Conservation (phyloP, 2,113 vertebrate species). For the Trachemys scripta region DNA sequence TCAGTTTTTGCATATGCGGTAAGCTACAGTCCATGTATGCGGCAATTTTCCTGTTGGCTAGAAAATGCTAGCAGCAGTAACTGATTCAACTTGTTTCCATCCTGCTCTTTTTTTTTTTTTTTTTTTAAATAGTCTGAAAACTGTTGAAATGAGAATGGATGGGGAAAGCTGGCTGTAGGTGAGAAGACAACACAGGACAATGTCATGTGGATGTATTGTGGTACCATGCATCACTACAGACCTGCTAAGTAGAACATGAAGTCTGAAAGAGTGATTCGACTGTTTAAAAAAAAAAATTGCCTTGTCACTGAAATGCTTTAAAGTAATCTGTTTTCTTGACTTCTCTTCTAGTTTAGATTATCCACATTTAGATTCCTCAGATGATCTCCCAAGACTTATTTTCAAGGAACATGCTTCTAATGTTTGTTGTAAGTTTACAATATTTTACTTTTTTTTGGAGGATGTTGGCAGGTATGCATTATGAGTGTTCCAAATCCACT, state of each 20-base stretch:
- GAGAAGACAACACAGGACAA: not conserved
- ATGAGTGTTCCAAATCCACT: not conserved
- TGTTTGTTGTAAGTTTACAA: not conserved
- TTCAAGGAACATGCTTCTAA: not conserved
- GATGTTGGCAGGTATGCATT: accelerated
- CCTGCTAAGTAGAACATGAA: not conserved
- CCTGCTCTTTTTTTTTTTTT: not conserved
- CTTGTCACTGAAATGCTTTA: not conserved
- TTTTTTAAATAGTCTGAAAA: not conserved
- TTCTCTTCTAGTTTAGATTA: not conserved
- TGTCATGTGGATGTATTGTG: not conserved
- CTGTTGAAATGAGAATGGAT: not conserved
- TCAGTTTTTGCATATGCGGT: not conserved
- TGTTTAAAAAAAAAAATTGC: not conserved
- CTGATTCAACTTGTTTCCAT: not conserved
- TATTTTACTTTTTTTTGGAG: not conserved
- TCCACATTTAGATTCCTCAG: not conserved
- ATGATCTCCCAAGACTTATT: not conserved
- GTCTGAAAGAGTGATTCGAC: not conserved
- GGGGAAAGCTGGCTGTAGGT: not conserved
- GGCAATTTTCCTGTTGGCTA: not conserved
- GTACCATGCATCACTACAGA: not conserved
- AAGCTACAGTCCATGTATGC: not conserved
- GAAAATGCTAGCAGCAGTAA: not conserved
- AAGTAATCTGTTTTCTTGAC: not conserved